phyloP scores from a whole-genome alignment of 2,113 vertebrate genomes.

The Lampris incognitus region DNA sequence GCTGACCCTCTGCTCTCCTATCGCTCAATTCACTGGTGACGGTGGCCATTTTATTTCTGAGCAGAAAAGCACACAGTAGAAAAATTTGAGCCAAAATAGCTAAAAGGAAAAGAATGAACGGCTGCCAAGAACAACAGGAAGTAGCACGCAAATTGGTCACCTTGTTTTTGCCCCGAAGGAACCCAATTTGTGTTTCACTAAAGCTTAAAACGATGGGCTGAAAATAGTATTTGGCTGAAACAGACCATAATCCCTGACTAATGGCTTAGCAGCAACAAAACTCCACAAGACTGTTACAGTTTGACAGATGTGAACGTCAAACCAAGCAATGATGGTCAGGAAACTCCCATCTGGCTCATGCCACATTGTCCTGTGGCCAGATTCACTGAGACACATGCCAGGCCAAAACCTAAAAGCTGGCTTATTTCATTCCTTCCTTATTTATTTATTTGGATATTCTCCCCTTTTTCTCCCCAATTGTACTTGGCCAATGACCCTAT shows the following conservation, averaged over 20 bases:
- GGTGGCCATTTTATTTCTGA: conserved; percentile 26
- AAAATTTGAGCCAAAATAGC: conserved; percentile 3
- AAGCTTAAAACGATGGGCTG: conserved; percentile 47
- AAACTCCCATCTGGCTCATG: conserved; percentile 5
- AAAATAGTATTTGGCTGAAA: conserved; percentile 53
- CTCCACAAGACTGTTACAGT: conserved; percentile 6
- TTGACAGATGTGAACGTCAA: conserved; percentile 16
- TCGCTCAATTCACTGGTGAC: conserved; percentile 33
- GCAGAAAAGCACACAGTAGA: conserved; percentile 12
- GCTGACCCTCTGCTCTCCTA: conserved; percentile 23
- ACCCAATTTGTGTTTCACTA: conserved; percentile 43
- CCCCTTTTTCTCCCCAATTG: too few species aligned
- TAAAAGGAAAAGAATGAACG: background rate
- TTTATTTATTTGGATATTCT: background rate
- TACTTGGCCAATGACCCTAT: too few species aligned
- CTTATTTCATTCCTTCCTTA: conserved; percentile 8
- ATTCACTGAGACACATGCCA: conserved; percentile 2
- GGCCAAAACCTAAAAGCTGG: conserved; percentile 6
- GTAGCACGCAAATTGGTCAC: conserved; percentile 23
- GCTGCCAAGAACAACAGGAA: conserved; percentile 2
- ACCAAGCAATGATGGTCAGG: conserved; percentile 2
- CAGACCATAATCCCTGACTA: conserved; percentile 45
- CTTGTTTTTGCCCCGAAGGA: conserved; percentile 42
- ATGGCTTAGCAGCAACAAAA: conserved; percentile 54
- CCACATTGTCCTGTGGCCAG: background rate